These are phyloP conservation scores for Drosophila paranaensis DNA, from an alignment of 2,888 invertebrate genomes.

Conservation along the genomic window DNA sequence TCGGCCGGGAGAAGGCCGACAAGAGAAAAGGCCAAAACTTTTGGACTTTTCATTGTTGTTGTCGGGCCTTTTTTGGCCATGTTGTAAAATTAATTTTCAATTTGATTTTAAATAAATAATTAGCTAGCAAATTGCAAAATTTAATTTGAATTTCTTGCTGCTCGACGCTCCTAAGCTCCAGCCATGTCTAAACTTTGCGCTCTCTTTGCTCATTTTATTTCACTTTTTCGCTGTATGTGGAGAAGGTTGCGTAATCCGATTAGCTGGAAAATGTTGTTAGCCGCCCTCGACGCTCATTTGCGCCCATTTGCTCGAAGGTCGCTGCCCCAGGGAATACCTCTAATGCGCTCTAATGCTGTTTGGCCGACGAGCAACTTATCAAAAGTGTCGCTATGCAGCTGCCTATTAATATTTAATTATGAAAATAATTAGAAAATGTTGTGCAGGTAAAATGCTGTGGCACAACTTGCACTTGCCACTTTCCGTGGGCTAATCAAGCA, in stretches of 20 bases:
- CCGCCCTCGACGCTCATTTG: slow-evolving; percentile 52
- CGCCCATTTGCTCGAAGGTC: slow-evolving; percentile 64
- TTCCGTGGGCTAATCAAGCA: slow-evolving; percentile 44
- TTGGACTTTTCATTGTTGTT: slow-evolving; percentile 52
- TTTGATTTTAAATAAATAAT: slow-evolving; percentile 85
- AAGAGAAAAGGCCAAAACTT: slow-evolving; percentile 46
- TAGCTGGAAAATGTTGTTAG: slow-evolving; percentile 71
- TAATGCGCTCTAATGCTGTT: slow-evolving; percentile 82
- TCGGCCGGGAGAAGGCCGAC: slow-evolving; percentile 12
- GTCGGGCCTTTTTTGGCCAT: slow-evolving; percentile 49
- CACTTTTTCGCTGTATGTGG: background rate
- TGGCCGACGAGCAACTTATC: slow-evolving; percentile 37
- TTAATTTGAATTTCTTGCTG: slow-evolving; percentile 83
- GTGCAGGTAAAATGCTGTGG: slow-evolving; percentile 25
- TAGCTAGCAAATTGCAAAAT: slow-evolving; percentile 85
- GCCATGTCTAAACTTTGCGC: slow-evolving; percentile 42
- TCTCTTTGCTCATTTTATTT: slow-evolving; percentile 12
- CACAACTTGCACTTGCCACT: slow-evolving; percentile 16
- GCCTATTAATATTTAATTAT: slow-evolving; percentile 72
- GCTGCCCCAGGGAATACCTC: slow-evolving; percentile 60
- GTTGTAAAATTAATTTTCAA: slow-evolving; percentile 85
- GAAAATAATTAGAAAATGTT: slow-evolving; percentile 64
- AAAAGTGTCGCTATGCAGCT: slow-evolving; percentile 68
- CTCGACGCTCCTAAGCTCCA: slow-evolving; percentile 37
- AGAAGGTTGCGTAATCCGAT: slow-evolving; percentile 66